Evolutionary conservation across 2,888 invertebrate genomes (phyloP).

Genomic region (Tetanocera ferruginea): DNA sequence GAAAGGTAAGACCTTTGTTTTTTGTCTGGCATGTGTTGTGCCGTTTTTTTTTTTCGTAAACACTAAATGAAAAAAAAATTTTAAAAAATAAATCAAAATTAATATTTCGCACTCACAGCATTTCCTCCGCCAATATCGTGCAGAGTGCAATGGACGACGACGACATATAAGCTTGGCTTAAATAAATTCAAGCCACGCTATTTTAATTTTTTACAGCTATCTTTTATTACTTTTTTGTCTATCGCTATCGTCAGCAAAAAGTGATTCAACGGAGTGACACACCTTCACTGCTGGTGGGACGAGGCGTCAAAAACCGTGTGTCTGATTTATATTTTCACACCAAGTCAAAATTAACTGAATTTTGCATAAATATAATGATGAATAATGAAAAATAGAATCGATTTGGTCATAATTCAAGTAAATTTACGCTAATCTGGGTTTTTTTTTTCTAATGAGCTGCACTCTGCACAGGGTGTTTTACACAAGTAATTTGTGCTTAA

Average conservation of each 20-base stretch:
- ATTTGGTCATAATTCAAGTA: no score
- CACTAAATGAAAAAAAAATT: neutral
- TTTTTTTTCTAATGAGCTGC: no score
- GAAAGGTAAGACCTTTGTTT: neutral
- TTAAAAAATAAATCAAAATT: neutral
- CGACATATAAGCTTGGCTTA: neutral
- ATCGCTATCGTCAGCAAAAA: slow-evolving; percentile 12
- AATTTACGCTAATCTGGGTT: no score
- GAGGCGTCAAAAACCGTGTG: neutral
- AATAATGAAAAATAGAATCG: neutral
- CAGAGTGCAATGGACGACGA: neutral
- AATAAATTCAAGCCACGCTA: neutral
- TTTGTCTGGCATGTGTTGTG: neutral
- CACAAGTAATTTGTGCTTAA: neutral
- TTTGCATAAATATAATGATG: neutral
- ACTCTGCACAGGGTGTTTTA: no score
- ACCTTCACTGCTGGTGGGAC: neutral
- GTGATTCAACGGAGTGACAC: neutral
- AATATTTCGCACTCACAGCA: neutral
- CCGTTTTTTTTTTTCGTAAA: neutral
- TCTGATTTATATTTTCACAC: neutral
- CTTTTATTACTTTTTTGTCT: neutral
- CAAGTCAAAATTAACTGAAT: neutral
- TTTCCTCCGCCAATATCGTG: neutral
- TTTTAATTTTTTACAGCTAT: neutral